Evolutionary conservation across 2,797 vertebrate genomes (phyloP).

Genomic region (Lithobates sylvaticus): DNA sequence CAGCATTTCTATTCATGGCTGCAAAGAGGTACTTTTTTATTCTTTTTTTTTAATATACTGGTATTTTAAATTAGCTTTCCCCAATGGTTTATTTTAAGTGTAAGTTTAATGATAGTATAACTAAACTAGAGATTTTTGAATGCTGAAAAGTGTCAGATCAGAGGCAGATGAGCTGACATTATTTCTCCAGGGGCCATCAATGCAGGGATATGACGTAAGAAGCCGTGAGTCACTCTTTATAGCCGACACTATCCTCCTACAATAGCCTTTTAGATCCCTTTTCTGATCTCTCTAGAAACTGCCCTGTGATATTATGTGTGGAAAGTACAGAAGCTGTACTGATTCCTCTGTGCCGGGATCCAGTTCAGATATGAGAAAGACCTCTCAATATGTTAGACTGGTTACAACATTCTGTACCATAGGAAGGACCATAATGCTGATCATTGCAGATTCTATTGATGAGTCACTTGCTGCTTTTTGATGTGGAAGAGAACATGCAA

Average conservation of each 20-base stretch:
- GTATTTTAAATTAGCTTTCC: too few relatives aligned
- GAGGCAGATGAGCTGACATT: neutral
- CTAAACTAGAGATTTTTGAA: neutral
- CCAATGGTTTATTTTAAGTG: too few relatives aligned
- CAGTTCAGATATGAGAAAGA: neutral
- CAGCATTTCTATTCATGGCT: too few relatives aligned
- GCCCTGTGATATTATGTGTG: neutral
- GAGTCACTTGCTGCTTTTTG: neutral
- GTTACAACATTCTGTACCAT: neutral
- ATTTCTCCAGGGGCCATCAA: neutral
- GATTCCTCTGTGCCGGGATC: neutral
- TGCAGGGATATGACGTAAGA: neutral
- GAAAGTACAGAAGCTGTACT: neutral
- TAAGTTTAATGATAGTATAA: too few relatives aligned
- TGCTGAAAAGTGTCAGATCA: neutral
- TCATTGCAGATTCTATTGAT: neutral
- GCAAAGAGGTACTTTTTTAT: too few relatives aligned
- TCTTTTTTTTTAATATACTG: too few relatives aligned
- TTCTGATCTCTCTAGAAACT: slow-evolving; percentile 8
- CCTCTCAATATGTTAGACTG: neutral
- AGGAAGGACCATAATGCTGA: neutral
- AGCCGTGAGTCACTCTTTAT: neutral
- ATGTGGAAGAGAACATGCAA: neutral
- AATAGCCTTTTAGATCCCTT: neutral
- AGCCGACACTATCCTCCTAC: neutral